phyloP scores from a whole-genome alignment of 2,888 invertebrate genomes.

The Mystacides longicornis region DNA sequence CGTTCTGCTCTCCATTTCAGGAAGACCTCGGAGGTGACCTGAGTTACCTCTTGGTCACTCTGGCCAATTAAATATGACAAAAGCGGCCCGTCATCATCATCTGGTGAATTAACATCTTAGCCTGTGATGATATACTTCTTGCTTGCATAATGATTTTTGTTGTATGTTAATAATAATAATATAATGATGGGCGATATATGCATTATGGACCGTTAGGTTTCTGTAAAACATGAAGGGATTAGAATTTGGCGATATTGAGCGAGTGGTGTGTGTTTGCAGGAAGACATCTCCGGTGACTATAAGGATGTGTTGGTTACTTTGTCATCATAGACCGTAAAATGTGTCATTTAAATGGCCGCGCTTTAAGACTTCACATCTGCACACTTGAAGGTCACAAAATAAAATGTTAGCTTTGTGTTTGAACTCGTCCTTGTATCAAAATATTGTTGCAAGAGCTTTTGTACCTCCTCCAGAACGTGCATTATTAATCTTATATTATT shows the following conservation, averaged over 20 bases:
- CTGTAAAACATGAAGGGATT: neutral
- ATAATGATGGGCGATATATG: neutral
- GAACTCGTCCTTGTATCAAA: too few species aligned
- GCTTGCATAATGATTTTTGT: neutral
- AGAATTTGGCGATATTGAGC: neutral
- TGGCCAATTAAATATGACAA: constrained; percentile 46
- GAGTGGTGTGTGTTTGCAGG: constrained; percentile 49
- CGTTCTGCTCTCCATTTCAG: constrained; percentile 43
- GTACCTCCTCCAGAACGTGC: constrained; percentile 12
- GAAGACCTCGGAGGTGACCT: constrained; percentile 58
- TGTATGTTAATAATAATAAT: neutral
- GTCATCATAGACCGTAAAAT: constrained; percentile 33
- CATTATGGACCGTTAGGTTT: neutral
- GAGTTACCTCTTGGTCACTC: constrained; percentile 57
- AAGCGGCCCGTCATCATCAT: too few species aligned
- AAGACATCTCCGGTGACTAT: constrained; percentile 56
- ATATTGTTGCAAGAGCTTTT: neutral
- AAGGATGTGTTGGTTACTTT: constrained; percentile 59
- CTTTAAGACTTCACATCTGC: neutral
- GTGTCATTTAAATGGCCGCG: neutral
- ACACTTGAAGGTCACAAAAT: neutral
- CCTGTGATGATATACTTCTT: neutral
- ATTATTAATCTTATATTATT: constrained; percentile 10
- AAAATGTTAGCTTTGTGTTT: too few species aligned
- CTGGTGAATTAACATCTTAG: neutral